Evolutionary conservation across 2,888 invertebrate species (phyloP).

Genomic region (Andrena chrysosceles): DNA sequence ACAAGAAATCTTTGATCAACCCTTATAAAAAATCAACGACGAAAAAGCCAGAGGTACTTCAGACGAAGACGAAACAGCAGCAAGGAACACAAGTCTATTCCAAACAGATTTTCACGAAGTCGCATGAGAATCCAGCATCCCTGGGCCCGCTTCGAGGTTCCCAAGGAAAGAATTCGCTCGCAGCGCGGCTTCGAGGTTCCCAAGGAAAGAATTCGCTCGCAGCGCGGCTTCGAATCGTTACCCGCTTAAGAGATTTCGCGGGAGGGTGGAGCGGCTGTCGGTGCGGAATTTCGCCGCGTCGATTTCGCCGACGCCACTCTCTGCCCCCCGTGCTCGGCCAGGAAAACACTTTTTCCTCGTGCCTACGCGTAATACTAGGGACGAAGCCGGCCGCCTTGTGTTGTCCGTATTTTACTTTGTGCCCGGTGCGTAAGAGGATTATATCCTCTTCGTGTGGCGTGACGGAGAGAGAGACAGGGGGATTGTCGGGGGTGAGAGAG

Average conservation of each 20-base stretch:
- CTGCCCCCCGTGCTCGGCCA: slow-evolving; percentile 19
- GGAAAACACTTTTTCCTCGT: slow-evolving; percentile 37
- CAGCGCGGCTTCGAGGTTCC: slow-evolving; percentile 51
- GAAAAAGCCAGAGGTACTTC: background rate
- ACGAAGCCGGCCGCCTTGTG: slow-evolving; percentile 59
- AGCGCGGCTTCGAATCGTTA: slow-evolving; percentile 66
- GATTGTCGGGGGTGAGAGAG: background rate
- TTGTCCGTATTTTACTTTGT: slow-evolving; percentile 82
- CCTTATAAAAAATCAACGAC: slow-evolving; percentile 13
- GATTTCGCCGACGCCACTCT: background rate
- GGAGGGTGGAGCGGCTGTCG: slow-evolving; percentile 38
- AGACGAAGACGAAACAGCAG: background rate
- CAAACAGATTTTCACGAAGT: background rate
- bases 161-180: background rate
- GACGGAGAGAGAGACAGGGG: slow-evolving; percentile 27
- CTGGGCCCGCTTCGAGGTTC: background rate
- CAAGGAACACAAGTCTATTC: background rate
- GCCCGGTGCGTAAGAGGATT: slow-evolving; percentile 84
- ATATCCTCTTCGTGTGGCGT: slow-evolving; percentile 70
- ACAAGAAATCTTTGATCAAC: slow-evolving; percentile 65
- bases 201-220: background rate
- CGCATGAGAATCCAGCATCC: background rate
- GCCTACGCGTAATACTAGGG: slow-evolving; percentile 69
- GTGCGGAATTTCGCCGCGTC: slow-evolving; percentile 15
- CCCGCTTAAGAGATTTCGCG: slow-evolving; percentile 76